Evolutionary conservation across 2,113 vertebrate species (phyloP), one percentile per base, ranked within the genome.

Genomic region (Phaetusa simplex): DNA sequence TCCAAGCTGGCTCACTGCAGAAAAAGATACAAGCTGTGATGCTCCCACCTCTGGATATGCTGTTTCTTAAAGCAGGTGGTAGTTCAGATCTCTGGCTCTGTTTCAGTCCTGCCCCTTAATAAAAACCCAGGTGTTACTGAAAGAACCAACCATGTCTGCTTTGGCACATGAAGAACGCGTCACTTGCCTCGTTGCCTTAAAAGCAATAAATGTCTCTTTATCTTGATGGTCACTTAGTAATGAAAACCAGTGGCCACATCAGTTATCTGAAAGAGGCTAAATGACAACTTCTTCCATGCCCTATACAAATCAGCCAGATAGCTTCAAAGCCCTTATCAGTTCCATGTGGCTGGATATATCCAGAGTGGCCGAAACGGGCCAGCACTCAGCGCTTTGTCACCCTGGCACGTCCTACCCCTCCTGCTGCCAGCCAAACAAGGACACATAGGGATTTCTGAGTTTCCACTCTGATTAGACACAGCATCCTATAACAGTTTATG

Each of bases 171-270:
- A 73, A 70, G 86, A 92, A 77, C 42, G 34, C 3, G 5, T 45
- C 86, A 71, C 76, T 91, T 83, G 59, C 69, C 34, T 77, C 59
- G 49, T 73, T 70, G 67, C 50, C 49, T 86, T 83, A 58, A 86
- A 81, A 92, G 42, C 64, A 88, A 80, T 86, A 71, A 92, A 91
- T 95, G 67, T 95, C 58, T 92, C 52, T 91, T 93, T 92, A 90
- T 87, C 78, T 76, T 91, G 50, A 66, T 93, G 87, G 90, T 72
- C 84, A 92, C 66, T 88, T 69, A 56, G 71, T 79, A 93, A 90
- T 82, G 94, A 90, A 90, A 92, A 86, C 21, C 49, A 79, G 79
- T 66, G 82, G 71, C 45, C 74, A 70, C 92, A 70, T 77, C 67
- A 83, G 58, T 92, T 90, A 80, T 52, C 76, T 90, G 45, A n/a